Evolutionary conservation across 2,113 vertebrate species (phyloP).

Genomic region (Hippocampus abdominalis): DNA sequence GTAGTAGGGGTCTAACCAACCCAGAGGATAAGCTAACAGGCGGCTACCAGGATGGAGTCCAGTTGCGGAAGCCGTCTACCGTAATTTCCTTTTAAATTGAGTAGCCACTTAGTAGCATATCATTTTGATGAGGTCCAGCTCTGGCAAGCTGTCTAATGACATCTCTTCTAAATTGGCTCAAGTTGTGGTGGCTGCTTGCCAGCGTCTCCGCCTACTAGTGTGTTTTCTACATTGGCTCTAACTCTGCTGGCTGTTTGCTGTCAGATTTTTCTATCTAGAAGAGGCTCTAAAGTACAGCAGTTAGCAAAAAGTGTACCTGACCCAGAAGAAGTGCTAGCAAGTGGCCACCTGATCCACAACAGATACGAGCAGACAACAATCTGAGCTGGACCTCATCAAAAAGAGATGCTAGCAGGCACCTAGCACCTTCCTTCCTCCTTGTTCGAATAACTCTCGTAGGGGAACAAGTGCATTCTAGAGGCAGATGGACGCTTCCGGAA

Average conservation of each 20-base stretch:
- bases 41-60: too few species aligned
- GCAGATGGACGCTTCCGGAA: constrained; percentile 59
- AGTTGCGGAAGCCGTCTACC: too few species aligned
- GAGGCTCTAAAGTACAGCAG: background rate
- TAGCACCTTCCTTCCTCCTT: background rate
- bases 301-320: background rate
- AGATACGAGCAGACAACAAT: too few species aligned
- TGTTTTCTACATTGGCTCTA: too few species aligned
- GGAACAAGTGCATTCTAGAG: constrained; percentile 22
- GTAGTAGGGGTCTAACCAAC: too few species aligned
- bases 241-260: too few species aligned
- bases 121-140: background rate
- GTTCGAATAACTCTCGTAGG: background rate
- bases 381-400: background rate
- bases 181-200: background rate
- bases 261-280: background rate
- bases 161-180: background rate
- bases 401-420: background rate
- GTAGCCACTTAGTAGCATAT: background rate
- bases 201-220: background rate
- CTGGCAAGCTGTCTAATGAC: background rate
- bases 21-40: background rate
- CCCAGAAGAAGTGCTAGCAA: background rate
- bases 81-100: too few species aligned
- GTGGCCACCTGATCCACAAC: background rate